These are phyloP conservation scores for Petrolisthes cinctipes DNA, from an alignment of 2,888 invertebrate genomes.

Conservation along the genomic window DNA sequence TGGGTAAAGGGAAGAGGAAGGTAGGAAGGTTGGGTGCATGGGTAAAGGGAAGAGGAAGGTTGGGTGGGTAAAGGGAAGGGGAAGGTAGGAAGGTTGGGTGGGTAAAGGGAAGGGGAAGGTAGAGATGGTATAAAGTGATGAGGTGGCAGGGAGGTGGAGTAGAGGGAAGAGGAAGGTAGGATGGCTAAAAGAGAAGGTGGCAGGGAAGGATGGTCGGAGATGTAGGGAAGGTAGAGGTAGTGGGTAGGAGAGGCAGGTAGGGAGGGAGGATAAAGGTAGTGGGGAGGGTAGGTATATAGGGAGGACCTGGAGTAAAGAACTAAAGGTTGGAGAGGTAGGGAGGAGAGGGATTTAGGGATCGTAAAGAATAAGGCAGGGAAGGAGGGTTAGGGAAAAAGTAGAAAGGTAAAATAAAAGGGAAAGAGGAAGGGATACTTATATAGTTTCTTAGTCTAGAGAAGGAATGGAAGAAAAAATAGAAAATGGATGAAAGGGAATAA, in stretches of 20 bases:
- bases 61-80: background rate
- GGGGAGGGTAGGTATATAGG: slow-evolving; percentile 3
- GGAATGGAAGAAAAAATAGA: background rate
- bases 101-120: background rate
- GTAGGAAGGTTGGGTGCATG: background rate
- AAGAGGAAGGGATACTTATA: background rate
- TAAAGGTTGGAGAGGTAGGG: background rate
- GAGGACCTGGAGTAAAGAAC: background rate
- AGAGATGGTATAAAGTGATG: background rate
- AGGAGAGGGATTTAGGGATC: background rate
- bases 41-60: background rate
- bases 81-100: background rate
- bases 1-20: background rate
- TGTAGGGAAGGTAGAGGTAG: background rate
- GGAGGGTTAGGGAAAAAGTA: background rate
- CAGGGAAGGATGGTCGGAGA: background rate
- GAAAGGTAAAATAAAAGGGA: background rate
- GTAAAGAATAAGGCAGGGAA: background rate
- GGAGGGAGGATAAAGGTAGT: background rate
- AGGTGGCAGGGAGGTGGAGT: too few species aligned
- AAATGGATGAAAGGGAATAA: background rate
- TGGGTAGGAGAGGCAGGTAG: background rate
- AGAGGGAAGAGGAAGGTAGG: background rate
- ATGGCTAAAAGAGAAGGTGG: background rate
- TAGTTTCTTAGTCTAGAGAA: background rate